Base-by-base conservation (phyloP, 2,797 vertebrate species). In the Tinamus major region DNA sequence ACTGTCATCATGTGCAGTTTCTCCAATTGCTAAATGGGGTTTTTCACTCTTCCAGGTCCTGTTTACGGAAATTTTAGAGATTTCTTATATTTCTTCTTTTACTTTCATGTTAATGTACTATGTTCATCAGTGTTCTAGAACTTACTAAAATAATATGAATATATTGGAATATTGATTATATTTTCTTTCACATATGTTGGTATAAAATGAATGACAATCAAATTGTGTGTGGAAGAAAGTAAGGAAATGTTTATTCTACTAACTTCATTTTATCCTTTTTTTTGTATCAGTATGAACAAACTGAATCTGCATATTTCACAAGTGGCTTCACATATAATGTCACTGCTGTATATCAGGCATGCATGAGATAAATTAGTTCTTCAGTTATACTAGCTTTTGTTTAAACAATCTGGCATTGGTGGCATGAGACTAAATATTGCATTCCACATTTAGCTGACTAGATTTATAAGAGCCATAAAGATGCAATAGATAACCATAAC, bases 1-100 rank as follows among this genome's bases (percentile, higher is more conserved):
- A 1, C 18, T 18, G n/a, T 51, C 5, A 39, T 24, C 1, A 0
- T 6, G 9, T 46, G 15, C n/a, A n/a, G 11, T 1, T 49, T 85
- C 71, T 62, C 46, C 13, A 76, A 13, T 31, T 13, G 19, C 15
- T 58, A n/a, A 24, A 11, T 6, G 80, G 9, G 10, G 6, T 6
- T 61, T 87, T 80, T 21, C 93, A 21, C 62, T 6, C 14, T 49
- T 58, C 18, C 13, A 68, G 11, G 8, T 83, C 64, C 56, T 84
- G 6, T 35, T 46, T 69, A 69, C 1, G 33, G 19, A 55, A 62
- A 8, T 29, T 46, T 58, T 26, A 64, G n/a, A 79, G 46, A 12
- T 10, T 65, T 61, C 13, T 15, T 2, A 49, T 44, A 35, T 27
- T 72, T 75, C 12, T 5, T 48, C 1, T 87, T 78, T 87, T 75